A percentile compares a stretch with the other conserved stretches of the same genome.
Conservation (phyloP, 2,888 invertebrate species). For the Euproctis similis region DNA sequence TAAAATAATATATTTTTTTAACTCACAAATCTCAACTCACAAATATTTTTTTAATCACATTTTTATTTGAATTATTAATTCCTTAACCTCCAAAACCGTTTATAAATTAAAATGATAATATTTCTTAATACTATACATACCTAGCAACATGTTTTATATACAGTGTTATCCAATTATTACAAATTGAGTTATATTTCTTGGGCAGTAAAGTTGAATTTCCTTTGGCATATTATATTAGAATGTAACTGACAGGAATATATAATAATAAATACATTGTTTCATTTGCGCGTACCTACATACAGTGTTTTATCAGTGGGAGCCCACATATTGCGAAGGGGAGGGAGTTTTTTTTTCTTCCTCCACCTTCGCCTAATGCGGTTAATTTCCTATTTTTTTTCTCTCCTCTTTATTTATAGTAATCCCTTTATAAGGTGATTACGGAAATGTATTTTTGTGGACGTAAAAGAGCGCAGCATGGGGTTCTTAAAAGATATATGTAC, state of each 20-base stretch:
- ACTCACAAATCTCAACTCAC: no score
- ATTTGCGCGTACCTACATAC: conserved; percentile 63
- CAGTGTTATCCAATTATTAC: conserved; percentile 6
- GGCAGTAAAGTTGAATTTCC: conserved; percentile 26
- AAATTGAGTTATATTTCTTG: conserved; percentile 3
- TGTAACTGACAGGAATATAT: conserved; percentile 46
- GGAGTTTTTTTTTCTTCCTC: conserved; percentile 68
- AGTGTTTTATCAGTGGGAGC: conserved; percentile 72
- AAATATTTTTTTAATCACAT: conserved; percentile 39
- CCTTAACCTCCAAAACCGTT: conserved; percentile 12
- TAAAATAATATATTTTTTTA: no score
- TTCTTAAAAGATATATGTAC: conserved; percentile 32
- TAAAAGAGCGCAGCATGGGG: conserved; percentile 72
- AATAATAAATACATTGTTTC: conserved; percentile 66
- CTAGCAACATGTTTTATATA: no score
- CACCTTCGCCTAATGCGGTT: conserved; percentile 73
- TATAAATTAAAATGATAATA: conserved; percentile 24
- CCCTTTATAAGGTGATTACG: conserved; percentile 76
- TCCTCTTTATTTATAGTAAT: conserved; percentile 77
- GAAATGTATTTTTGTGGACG: conserved; percentile 75
- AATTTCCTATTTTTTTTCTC: conserved; percentile 76
- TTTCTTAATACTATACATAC: conserved; percentile 10
- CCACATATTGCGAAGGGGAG: conserved; percentile 72
- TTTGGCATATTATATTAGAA: conserved; percentile 15
- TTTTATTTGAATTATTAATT: conserved; percentile 18